Conservation (phyloP, 1,140 invertebrate genomes). For the Paralvinella palmiformis region DNA sequence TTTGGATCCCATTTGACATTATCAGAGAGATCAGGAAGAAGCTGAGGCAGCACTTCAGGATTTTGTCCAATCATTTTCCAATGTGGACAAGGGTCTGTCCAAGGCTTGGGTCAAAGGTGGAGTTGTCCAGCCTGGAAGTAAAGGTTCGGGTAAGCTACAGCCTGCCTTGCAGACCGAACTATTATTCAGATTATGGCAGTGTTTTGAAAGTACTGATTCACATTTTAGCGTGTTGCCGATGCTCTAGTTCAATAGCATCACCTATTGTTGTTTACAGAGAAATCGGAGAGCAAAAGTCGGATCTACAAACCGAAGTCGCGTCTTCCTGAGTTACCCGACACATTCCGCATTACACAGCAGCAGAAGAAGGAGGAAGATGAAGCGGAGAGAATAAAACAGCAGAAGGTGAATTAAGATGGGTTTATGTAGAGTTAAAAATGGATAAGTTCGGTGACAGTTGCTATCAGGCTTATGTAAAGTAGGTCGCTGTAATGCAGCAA, state of each 20-base stretch:
- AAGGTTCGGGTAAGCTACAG: not conserved
- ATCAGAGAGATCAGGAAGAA: constrained; percentile 69
- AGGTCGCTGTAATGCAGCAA: no score
- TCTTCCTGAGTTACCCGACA: constrained; percentile 58
- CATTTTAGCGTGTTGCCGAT: constrained; percentile 21
- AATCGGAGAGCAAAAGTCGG: constrained; percentile 75
- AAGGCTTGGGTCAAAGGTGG: constrained; percentile 97
- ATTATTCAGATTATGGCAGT: constrained; percentile 2
- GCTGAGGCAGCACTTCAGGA: constrained; percentile 83
- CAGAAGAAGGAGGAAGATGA: constrained; percentile 55
- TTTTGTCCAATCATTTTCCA: constrained; percentile 95
- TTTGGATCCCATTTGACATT: no score
- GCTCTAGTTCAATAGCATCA: no score
- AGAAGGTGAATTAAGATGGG: no score
- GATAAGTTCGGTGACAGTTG: no score
- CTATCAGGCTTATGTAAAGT: no score
- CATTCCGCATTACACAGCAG: constrained; percentile 52
- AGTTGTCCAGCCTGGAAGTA: constrained; percentile 83
- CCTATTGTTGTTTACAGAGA: constrained; percentile 86
- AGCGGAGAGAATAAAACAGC: constrained; percentile 63
- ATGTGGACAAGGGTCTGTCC: constrained; percentile 64
- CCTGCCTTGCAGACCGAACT: not conserved
- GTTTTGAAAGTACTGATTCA: constrained; percentile 8
- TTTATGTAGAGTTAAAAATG: no score
- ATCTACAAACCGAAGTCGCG: constrained; percentile 84